Evolutionary conservation across 2,113 vertebrate species (phyloP).

Genomic region (Varanus salvator): DNA sequence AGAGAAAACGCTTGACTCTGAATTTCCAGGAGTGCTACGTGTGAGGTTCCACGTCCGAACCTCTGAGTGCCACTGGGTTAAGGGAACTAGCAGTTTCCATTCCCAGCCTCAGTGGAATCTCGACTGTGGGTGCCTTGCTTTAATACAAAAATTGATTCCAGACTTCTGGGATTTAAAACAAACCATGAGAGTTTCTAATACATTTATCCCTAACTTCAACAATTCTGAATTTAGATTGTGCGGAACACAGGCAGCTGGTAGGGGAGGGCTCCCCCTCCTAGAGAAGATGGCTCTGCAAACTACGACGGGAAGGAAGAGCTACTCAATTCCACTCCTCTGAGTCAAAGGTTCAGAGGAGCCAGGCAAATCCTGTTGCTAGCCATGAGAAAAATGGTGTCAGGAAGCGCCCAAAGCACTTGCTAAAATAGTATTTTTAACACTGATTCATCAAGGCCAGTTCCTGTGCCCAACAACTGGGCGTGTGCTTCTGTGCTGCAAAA

Average conservation of each 20-base stretch:
- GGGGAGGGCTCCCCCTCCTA: not conserved
- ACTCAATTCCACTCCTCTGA: not conserved
- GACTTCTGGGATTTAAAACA: not conserved
- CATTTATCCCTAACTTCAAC: not conserved
- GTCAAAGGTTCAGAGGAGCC: not conserved
- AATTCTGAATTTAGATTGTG: not conserved
- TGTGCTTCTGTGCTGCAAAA: not conserved
- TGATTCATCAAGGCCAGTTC: not conserved
- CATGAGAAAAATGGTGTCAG: not conserved
- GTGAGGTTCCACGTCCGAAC: slow-evolving; percentile 16
- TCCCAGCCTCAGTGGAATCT: not conserved
- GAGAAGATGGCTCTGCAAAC: not conserved
- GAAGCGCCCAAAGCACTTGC: not conserved
- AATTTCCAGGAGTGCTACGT: slow-evolving; percentile 38
- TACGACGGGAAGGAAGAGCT: too few relatives aligned
- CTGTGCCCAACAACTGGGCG: not conserved
- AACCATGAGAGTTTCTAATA: not conserved
- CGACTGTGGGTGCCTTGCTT: not conserved
- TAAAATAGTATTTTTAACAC: not conserved
- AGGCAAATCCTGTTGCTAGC: not conserved
- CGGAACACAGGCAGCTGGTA: not conserved
- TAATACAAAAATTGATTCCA: not conserved
- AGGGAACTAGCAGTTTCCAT: not conserved
- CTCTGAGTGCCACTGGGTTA: slow-evolving; percentile 2
- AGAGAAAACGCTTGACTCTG: slow-evolving; percentile 40